Evolutionary conservation across 2,888 invertebrate species (phyloP).

Genomic region (Megaustenia siamemsis): DNA sequence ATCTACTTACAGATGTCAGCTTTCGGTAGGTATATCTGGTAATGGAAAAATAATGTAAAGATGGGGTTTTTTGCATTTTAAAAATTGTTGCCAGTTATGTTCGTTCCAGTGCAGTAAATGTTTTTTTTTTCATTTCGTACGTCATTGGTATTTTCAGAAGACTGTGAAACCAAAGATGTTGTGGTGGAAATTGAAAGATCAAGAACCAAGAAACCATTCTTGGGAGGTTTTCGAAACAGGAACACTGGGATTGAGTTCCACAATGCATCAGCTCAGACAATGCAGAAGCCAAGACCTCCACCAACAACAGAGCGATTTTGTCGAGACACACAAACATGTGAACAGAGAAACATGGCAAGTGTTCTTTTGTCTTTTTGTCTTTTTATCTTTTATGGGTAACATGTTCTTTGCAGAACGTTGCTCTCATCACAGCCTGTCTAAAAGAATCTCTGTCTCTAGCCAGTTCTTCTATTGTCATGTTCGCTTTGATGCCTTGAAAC

Average conservation of each 20-base stretch:
- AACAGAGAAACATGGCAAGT: constrained; percentile 68
- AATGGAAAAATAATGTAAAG: no score
- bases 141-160: constrained; percentile 61
- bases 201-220: constrained; percentile 85
- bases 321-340: constrained; percentile 80
- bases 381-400: no score
- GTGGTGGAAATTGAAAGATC: constrained; percentile 79
- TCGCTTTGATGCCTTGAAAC: no score
- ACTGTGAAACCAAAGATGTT: constrained; percentile 74
- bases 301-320: constrained; percentile 72
- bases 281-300: constrained; percentile 76
- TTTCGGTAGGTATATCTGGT: no score
- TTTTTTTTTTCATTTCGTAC: constrained; percentile 22
- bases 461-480: no score
- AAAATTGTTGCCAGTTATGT: background rate
- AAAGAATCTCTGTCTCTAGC: no score
- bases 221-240: constrained; percentile 89
- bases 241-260: constrained; percentile 87
- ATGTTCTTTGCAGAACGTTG: no score
- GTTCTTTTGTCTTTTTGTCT: background rate
- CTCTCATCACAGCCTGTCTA: no score
- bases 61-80: background rate
- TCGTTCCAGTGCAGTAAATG: no score
- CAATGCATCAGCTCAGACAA: constrained; percentile 91
- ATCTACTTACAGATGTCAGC: no score